A percentile compares a stretch with the other conserved stretches of the same genome.
Conservation (phyloP, 1,140 invertebrate genomes). For the Bombus fervidus region DNA sequence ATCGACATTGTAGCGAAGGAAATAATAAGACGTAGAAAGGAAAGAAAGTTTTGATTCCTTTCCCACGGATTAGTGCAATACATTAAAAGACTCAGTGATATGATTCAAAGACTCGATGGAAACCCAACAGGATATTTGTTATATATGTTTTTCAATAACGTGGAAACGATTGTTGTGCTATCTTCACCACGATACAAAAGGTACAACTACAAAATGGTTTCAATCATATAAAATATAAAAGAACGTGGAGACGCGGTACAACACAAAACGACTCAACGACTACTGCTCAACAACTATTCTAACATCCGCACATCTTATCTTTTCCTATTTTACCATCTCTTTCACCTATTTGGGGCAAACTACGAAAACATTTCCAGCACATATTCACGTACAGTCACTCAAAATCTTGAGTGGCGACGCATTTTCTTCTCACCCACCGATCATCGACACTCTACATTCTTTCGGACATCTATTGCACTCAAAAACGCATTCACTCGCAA, state of each 20-base stretch:
- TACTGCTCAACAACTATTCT: no score
- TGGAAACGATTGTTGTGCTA: neutral
- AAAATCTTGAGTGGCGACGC: neutral
- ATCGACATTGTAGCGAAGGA: neutral
- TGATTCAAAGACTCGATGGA: no score
- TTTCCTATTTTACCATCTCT: neutral
- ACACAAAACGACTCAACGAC: neutral
- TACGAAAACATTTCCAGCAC: neutral
- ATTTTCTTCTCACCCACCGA: neutral
- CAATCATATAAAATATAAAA: neutral
- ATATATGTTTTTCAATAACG: neutral
- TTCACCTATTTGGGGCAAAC: neutral
- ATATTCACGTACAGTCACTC: neutral
- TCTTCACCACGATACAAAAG: neutral
- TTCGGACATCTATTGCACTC: no score
- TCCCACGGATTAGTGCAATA: neutral
- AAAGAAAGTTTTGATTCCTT: neutral
- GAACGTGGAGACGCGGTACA: no score
- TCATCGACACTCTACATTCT: neutral
- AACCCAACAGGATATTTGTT: neutral
- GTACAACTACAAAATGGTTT: neutral
- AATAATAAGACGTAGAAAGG: neutral
- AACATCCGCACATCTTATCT: neutral
- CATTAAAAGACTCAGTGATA: neutral
- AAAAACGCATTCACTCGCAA: no score